Evolutionary conservation across 1,140 invertebrate genomes (phyloP), one percentile per base, ranked within the genome.

Genomic region (Phenacoccus solenopsis): DNA sequence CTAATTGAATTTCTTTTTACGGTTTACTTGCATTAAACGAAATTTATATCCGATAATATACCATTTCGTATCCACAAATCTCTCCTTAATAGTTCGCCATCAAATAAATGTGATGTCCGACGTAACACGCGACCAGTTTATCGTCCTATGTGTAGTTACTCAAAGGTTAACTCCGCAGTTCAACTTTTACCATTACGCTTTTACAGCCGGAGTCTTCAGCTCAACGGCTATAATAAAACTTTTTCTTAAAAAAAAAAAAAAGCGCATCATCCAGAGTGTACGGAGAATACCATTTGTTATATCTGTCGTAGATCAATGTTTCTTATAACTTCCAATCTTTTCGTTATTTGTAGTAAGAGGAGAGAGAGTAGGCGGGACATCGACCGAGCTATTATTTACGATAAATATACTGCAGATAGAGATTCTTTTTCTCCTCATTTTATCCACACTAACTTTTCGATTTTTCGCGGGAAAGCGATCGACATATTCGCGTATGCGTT

Each of bases 271-370:
- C 38, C 16, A 49, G 12, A 49, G n/a, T n/a, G n/a, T n/a, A 49
- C 38, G 38, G 38, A 10, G 20, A 2, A 49, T 49, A 49, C 16
- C 38, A 49, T 49, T 49, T 49, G 38, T 49, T 9, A 49, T 16
- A 49, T 49, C 38, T 49, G 38, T 49, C 38, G 38, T n/a, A 49
- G 38, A 49, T 49, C 38, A 49, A 49, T n/a, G n/a, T n/a, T n/a
- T n/a, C n/a, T n/a, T n/a, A n/a, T 16, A 16, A 49, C 38, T 49
- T 49, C 38, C 13, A 49, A 49, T 10, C 38, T 9, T 16, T 49
- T n/a, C n/a, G n/a, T n/a, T n/a, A n/a, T n/a, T n/a, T n/a, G n/a
- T n/a, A n/a, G n/a, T n/a, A n/a, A n/a, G n/a, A n/a, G n/a, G n/a
- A n/a, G n/a, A n/a, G n/a, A n/a, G n/a, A n/a, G n/a, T n/a, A n/a